Conservation (phyloP, 2,888 invertebrate species). For the Heliconius charithonia region DNA sequence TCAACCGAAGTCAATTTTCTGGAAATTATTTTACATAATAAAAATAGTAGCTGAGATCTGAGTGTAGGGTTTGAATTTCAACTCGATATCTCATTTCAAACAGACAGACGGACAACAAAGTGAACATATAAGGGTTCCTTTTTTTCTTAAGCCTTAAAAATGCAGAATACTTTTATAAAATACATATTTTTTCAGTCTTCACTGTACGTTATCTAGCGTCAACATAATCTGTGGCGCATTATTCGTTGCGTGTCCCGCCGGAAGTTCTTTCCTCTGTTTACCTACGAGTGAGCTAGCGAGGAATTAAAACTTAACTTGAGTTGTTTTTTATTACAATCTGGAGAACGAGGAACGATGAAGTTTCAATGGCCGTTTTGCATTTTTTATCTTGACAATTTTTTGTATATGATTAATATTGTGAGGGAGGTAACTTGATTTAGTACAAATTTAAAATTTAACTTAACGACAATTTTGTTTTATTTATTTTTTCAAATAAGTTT, state of each 20-base stretch:
- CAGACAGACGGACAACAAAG: too few species aligned
- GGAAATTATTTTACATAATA: too few species aligned
- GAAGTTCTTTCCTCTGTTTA: conserved; percentile 62
- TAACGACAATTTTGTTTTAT: background rate
- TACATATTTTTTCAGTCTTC: background rate
- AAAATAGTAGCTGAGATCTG: too few species aligned
- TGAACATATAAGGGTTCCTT: too few species aligned
- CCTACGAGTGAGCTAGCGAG: conserved; percentile 57
- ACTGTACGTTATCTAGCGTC: conserved; percentile 14
- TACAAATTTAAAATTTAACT: background rate
- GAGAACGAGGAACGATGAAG: conserved; percentile 38
- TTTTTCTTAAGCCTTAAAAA: too few species aligned
- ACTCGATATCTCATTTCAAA: too few species aligned
- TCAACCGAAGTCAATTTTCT: too few species aligned
- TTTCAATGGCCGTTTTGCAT: conserved; percentile 46
- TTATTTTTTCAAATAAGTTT: background rate
- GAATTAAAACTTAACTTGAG: conserved; percentile 63
- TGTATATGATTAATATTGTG: conserved; percentile 13
- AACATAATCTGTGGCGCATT: conserved; percentile 51
- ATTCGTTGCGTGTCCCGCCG: conserved; percentile 51
- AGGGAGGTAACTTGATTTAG: background rate
- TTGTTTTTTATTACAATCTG: conserved; percentile 61
- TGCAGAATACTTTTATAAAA: background rate
- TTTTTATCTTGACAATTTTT: conserved; percentile 36
- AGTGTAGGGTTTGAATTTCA: too few species aligned